These are phyloP conservation scores for Diarsia rubi DNA, from an alignment of 2,888 invertebrate genomes.

Conservation along the genomic window DNA sequence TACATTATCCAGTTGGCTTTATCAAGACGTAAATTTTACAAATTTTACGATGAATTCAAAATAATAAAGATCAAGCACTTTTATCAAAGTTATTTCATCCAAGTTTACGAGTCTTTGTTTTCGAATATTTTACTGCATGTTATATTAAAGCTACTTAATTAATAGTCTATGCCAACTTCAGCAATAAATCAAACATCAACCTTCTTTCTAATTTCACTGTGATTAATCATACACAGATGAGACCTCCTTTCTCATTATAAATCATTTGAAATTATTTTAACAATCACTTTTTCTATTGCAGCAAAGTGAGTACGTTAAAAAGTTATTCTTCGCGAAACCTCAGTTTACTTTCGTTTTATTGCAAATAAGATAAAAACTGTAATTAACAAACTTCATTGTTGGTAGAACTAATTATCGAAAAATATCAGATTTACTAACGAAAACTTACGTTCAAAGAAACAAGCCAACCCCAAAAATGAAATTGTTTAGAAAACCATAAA, in stretches of 20 bases:
- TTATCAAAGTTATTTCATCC: slow-evolving; percentile 44
- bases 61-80: slow-evolving; percentile 9
- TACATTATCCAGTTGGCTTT: neutral
- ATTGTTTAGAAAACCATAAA: slow-evolving; percentile 43
- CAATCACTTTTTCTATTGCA: slow-evolving; percentile 26
- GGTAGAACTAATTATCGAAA: slow-evolving; percentile 17
- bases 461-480: slow-evolving; percentile 18
- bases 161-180: slow-evolving; percentile 8
- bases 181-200: slow-evolving; percentile 26
- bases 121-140: slow-evolving; percentile 13
- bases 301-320: slow-evolving; percentile 36
- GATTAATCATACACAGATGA: slow-evolving; percentile 38
- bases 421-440: neutral
- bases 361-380: slow-evolving; percentile 32
- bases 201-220: slow-evolving; percentile 28
- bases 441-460: neutral
- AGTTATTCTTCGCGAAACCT: slow-evolving; percentile 6
- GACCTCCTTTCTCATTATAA: slow-evolving; percentile 36
- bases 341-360: slow-evolving; percentile 18
- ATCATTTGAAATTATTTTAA: slow-evolving; percentile 13
- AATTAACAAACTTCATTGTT: slow-evolving; percentile 36
- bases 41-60: slow-evolving; percentile 16
- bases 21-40: too few relatives aligned
- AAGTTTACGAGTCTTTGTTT: slow-evolving; percentile 27
- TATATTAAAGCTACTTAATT: slow-evolving; percentile 21